Evolutionary conservation across 2,797 vertebrate species (phyloP).

Genomic region (Darevskia nairensis): DNA sequence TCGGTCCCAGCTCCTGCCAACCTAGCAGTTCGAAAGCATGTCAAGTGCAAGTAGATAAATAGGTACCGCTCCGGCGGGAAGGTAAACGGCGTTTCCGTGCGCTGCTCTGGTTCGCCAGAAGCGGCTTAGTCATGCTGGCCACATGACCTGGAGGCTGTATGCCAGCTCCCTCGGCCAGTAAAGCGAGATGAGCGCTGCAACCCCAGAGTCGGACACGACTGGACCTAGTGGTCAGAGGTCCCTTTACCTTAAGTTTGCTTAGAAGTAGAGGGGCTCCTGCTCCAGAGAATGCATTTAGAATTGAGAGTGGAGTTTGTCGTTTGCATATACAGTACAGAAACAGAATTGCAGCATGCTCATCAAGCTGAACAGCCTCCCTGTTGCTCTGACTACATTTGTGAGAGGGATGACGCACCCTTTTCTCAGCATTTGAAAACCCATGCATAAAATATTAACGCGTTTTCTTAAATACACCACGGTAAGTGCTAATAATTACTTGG

Average conservation of each 20-base stretch:
- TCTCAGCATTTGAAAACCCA: conserved; percentile 28
- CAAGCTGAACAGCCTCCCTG: conserved; percentile 39
- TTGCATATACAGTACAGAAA: neutral
- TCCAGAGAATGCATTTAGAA: neutral
- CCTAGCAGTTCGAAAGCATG: too few species aligned
- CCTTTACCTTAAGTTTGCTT: neutral
- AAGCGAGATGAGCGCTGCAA: too few species aligned
- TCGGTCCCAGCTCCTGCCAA: too few species aligned
- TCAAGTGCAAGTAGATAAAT: too few species aligned
- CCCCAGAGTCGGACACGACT: too few species aligned
- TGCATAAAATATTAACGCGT: conserved; percentile 32
- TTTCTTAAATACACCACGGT: conserved; percentile 31
- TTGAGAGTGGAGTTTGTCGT: neutral
- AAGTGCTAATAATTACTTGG: conserved; percentile 24
- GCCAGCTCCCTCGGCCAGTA: too few species aligned
- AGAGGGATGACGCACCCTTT: neutral
- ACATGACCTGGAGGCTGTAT: too few species aligned
- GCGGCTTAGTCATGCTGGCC: too few species aligned
- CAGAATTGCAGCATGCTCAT: neutral
- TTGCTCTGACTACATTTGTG: conserved; percentile 13
- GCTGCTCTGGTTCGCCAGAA: too few species aligned
- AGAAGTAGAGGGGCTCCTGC: neutral
- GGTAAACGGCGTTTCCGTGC: too few species aligned
- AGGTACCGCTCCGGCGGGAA: too few species aligned
- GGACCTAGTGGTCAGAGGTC: neutral